A percentile compares a stretch with the other conserved stretches of the same genome.
Evolutionary conservation across 2,888 invertebrate species (phyloP).

Genomic region (Hydrotaea cyrtoneurina): DNA sequence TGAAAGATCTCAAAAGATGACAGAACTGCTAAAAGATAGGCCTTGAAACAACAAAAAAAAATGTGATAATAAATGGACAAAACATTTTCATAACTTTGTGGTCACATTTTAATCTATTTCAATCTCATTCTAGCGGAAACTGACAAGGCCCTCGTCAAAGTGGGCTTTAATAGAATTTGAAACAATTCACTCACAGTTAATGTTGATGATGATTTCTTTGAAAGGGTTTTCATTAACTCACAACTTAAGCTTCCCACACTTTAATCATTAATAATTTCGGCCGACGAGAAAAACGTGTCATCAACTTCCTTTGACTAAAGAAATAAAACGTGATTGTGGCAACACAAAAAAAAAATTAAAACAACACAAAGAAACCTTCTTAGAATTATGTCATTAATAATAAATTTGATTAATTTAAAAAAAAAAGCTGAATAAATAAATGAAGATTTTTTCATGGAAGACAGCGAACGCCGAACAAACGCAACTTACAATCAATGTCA

Average conservation of each 20-base stretch:
- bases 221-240: conserved; percentile 4
- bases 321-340: conserved; percentile 9
- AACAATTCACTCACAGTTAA: neutral
- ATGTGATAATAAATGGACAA: no score
- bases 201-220: neutral
- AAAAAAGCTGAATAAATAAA: neutral
- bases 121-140: neutral
- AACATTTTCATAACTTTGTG: neutral
- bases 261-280: conserved; percentile 18
- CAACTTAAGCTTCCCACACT: conserved; percentile 57
- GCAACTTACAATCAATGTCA: conserved; percentile 10
- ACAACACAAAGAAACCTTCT: no score
- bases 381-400: conserved; percentile 28
- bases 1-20: neutral
- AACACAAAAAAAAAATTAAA: neutral
- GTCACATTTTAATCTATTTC: neutral
- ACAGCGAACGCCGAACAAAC: neutral
- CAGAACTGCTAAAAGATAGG: neutral
- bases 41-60: no score
- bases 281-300: conserved; percentile 49
- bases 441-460: neutral
- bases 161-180: neutral
- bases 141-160: neutral
- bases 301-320: conserved; percentile 57
- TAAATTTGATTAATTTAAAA: conserved; percentile 40